phyloP scores from a whole-genome alignment of 2,888 invertebrate genomes.

The Lepeophtheirus nordmannii region DNA sequence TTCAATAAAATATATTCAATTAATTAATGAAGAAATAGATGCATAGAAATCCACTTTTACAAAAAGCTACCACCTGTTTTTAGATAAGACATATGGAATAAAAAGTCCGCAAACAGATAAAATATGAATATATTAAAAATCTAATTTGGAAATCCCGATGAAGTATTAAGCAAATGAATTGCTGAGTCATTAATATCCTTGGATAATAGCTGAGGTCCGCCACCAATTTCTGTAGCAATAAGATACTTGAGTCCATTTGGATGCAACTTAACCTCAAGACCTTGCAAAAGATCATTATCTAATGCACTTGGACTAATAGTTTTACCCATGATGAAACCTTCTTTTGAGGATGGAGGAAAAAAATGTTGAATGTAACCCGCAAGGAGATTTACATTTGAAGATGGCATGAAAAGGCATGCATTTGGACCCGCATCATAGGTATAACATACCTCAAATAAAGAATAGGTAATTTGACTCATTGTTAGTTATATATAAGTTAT shows the following conservation, averaged over 20 bases:
- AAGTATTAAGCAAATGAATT: neutral
- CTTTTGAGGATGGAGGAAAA: constrained; percentile 45
- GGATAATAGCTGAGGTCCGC: neutral
- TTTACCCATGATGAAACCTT: constrained; percentile 2
- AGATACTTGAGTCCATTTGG: constrained; percentile 1
- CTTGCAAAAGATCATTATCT: neutral
- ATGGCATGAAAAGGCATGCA: constrained; percentile 69
- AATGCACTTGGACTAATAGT: neutral
- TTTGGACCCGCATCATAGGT: constrained; percentile 98
- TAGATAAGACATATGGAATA: too few relatives aligned
- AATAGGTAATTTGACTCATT: neutral
- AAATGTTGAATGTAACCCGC: constrained; percentile 50
- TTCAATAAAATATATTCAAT: too few relatives aligned
- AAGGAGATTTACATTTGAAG: constrained; percentile 54
- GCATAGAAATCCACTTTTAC: too few relatives aligned
- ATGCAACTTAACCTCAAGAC: neutral
- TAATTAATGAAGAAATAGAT: too few relatives aligned
- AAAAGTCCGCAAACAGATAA: too few relatives aligned
- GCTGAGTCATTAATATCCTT: neutral
- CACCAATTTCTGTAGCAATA: neutral
- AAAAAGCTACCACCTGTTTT: too few relatives aligned
- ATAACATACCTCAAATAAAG: constrained; percentile 56
- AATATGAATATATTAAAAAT: too few relatives aligned
- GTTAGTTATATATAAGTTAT: constrained; percentile 8
- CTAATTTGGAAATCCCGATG: neutral